Percentiles rank a stretch among this genome's conserved stretches.
Evolutionary conservation across 2,888 invertebrate genomes (phyloP).

Genomic region (Cheilosia grossa): DNA sequence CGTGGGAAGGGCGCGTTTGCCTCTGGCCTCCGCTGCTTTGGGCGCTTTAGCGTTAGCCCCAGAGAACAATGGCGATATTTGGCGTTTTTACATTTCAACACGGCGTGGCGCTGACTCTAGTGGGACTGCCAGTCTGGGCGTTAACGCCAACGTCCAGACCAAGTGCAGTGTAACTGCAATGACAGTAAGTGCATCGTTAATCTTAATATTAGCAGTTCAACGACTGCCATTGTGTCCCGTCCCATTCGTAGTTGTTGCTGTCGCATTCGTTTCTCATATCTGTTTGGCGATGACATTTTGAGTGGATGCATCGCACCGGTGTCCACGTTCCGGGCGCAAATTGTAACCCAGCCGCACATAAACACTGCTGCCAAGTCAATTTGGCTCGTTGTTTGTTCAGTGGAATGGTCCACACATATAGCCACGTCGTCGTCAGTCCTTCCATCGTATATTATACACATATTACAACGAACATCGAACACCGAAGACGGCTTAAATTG

Average conservation of each 20-base stretch:
- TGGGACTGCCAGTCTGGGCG: conserved; percentile 1
- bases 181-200: conserved; percentile 48
- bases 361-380: conserved; percentile 29
- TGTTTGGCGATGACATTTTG: conserved; percentile 35
- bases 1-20: background rate
- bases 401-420: background rate
- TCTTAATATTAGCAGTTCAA: conserved; percentile 31
- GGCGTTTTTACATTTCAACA: conserved; percentile 12
- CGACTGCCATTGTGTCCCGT: conserved; percentile 16
- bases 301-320: conserved; percentile 12
- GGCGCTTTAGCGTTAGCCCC: background rate
- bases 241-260: background rate
- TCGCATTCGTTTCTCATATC: conserved; percentile 21
- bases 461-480: background rate
- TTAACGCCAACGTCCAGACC: conserved; percentile 8
- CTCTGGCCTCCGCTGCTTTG: background rate
- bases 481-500: conserved; percentile 10
- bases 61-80: conserved; percentile 12
- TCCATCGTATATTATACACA: background rate
- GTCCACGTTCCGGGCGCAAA: conserved; percentile 12
- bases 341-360: conserved; percentile 25
- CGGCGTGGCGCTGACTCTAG: too few species aligned
- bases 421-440: conserved; percentile 2
- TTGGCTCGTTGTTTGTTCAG: conserved; percentile 25
- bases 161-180: conserved; percentile 27